Conservation (phyloP, 2,888 invertebrate genomes). For the Lathronympha strigana region DNA sequence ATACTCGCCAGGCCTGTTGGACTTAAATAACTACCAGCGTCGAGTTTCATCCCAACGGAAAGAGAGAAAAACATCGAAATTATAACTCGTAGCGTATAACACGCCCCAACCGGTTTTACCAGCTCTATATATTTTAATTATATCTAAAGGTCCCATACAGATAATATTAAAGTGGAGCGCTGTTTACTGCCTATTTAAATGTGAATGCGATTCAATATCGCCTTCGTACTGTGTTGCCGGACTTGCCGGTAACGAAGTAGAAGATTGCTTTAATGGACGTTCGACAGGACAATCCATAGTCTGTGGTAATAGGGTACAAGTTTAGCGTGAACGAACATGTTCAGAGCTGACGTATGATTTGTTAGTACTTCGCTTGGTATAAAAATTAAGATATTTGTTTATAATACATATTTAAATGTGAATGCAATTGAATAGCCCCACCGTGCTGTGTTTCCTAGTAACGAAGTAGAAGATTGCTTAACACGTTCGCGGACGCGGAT, state of each 20-base stretch:
- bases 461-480: no score
- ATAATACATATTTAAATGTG: no score
- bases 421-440: no score
- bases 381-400: neutral
- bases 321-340: conserved; percentile 2
- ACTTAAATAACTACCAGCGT: no score
- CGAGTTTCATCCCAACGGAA: no score
- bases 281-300: conserved; percentile 20
- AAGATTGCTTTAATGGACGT: conserved; percentile 28
- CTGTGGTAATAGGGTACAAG: conserved; percentile 15
- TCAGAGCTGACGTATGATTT: conserved; percentile 1
- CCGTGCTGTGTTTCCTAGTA: no score
- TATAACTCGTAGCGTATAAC: no score
- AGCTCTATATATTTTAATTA: conserved; percentile 61
- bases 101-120: conserved; percentile 42
- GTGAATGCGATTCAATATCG: conserved; percentile 78
- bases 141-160: conserved; percentile 64
- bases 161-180: conserved; percentile 75
- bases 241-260: conserved; percentile 56
- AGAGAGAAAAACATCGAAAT: no score
- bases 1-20: no score
- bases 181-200: conserved; percentile 77
- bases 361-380: neutral
- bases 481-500: no score
- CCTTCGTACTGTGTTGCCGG: conserved; percentile 54